Conservation (phyloP, 2,888 invertebrate genomes). For the Spatulosminthurus flaviceps region DNA sequence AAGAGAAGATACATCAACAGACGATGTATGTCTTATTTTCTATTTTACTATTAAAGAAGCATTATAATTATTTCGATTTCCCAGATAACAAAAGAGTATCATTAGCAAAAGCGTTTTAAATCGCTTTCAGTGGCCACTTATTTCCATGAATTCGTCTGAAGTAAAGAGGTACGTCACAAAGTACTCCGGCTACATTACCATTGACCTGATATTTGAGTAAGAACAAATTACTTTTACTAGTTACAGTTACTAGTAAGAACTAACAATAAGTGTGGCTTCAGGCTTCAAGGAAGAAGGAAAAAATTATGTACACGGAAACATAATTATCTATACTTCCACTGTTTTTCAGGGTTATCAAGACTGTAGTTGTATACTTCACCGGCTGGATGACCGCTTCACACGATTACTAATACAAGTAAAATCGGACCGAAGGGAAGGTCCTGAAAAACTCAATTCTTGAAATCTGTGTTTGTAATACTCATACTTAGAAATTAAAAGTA, state of each 20-base stretch:
- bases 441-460: no score
- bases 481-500: no score
- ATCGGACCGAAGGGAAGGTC: background rate
- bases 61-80: no score
- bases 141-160: conserved; percentile 23
- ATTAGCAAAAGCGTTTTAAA: no score
- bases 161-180: conserved; percentile 48
- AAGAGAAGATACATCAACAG: no score
- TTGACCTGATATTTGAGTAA: conserved; percentile 57
- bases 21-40: no score
- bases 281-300: background rate
- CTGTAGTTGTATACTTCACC: conserved; percentile 46
- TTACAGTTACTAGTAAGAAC: no score
- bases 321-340: background rate
- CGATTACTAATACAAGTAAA: background rate
- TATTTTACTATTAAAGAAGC: no score
- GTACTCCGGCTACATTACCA: conserved; percentile 50
- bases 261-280: no score
- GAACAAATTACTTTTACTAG: no score
- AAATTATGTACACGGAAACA: background rate
- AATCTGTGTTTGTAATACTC: no score
- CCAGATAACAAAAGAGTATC: no score
- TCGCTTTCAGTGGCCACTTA: background rate
- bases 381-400: background rate
- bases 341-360: conserved; percentile 51